A percentile compares a stretch with the other conserved stretches of the same genome.
Evolutionary conservation across 2,797 vertebrate species (phyloP).

Genomic region (Harpagifer antarcticus): DNA sequence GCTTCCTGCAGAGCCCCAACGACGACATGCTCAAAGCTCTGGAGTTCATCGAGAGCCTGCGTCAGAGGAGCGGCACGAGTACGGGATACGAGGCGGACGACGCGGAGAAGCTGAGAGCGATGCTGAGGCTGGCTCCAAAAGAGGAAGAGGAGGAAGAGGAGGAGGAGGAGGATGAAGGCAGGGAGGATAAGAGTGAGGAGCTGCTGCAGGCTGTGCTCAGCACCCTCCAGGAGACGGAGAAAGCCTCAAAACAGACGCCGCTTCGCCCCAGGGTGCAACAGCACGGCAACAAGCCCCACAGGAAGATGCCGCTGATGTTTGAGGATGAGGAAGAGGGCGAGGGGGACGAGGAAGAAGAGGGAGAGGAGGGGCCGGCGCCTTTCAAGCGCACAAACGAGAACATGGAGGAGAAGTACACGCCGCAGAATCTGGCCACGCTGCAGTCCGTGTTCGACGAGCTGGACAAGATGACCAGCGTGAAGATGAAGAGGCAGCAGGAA

Average conservation of each 20-base stretch:
- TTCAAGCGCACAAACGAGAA: conserved; percentile 96
- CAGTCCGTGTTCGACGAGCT: conserved; percentile 96
- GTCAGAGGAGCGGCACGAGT: conserved; percentile 84
- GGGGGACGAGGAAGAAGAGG: conserved; percentile 57
- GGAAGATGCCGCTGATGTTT: conserved; percentile 85
- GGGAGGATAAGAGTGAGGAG: conserved; percentile 88
- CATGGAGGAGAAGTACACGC: conserved; percentile 94
- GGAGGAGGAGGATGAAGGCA: conserved; percentile 76
- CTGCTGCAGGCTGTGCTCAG: conserved; percentile 91
- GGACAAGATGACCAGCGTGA: conserved; percentile 86
- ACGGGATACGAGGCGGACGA: conserved; percentile 78
- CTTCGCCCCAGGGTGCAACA: conserved; percentile 73
- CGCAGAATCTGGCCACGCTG: conserved; percentile 94
- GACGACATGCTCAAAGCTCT: conserved; percentile 95
- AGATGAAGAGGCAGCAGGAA: conserved; percentile 82
- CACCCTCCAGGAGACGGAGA: conserved; percentile 89
- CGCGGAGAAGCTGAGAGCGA: conserved; percentile 72
- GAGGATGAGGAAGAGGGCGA: conserved; percentile 90
- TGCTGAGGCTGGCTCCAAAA: conserved; percentile 66
- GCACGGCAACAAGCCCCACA: conserved; percentile 77
- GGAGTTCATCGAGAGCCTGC: conserved; percentile 94
- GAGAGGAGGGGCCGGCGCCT: conserved; percentile 64
- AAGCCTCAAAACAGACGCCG: conserved; percentile 73
- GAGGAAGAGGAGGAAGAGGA: conserved; percentile 71
- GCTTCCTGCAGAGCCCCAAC: conserved; percentile 82